Percentiles rank a stretch among this genome's conserved stretches.
These are phyloP conservation scores for Antheraea mylitta DNA, from an alignment of 1,140 invertebrate genomes.

Conservation along the genomic window DNA sequence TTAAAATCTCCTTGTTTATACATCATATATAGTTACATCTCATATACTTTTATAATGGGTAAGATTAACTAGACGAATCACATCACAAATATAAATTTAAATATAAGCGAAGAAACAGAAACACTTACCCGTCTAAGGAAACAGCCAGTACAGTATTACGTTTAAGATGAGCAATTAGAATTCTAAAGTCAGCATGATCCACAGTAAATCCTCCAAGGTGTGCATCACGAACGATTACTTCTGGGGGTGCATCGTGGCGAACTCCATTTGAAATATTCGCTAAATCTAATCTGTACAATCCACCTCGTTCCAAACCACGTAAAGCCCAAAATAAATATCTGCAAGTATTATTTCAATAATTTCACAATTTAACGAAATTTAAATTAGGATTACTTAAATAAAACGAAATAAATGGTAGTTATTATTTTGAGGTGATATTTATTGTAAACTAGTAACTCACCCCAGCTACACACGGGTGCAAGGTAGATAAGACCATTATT, in stretches of 20 bases:
- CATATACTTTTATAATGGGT: no score
- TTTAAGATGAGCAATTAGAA: slow-evolving; percentile 86
- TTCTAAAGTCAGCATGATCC: slow-evolving; percentile 89
- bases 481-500: no score
- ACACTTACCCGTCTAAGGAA: slow-evolving; percentile 86
- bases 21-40: no score
- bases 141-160: slow-evolving; percentile 89
- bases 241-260: slow-evolving; percentile 79
- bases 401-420: no score
- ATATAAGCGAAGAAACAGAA: not conserved
- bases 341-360: slow-evolving; percentile 32
- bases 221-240: slow-evolving; percentile 80
- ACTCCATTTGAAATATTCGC: slow-evolving; percentile 85
- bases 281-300: slow-evolving; percentile 89
- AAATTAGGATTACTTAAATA: no score
- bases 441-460: no score
- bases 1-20: no score
- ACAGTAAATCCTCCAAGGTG: slow-evolving; percentile 87
- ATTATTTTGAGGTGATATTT: no score
- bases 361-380: no score
- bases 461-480: no score
- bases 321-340: slow-evolving; percentile 91
- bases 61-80: no score
- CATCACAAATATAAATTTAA: not conserved
- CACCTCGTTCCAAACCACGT: slow-evolving; percentile 78